phyloP scores from a whole-genome alignment of 2,797 vertebrate genomes.

The Triplophysa bombifrons region DNA sequence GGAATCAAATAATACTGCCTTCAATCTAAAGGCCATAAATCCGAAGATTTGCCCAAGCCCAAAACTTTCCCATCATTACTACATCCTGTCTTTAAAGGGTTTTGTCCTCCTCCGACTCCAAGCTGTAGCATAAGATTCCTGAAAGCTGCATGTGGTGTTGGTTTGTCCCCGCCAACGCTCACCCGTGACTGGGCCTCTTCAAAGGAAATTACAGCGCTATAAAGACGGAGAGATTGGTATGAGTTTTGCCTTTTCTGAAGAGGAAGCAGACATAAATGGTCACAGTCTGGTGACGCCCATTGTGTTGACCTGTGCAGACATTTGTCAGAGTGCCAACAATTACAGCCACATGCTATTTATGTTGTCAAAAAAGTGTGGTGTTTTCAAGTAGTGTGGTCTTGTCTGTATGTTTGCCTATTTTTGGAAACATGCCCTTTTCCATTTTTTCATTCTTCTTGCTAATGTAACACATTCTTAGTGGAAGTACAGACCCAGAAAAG shows the following conservation, averaged over 20 bases:
- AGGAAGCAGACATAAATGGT: slow-evolving; percentile 61
- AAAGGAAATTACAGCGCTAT: slow-evolving; percentile 59
- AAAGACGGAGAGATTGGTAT: slow-evolving; percentile 40
- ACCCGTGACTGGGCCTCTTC: slow-evolving; percentile 48
- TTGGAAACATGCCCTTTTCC: slow-evolving; percentile 2
- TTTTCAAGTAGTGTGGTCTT: slow-evolving; percentile 35
- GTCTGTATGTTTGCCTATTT: slow-evolving; percentile 32
- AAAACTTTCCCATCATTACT: slow-evolving; percentile 30
- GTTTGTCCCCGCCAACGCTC: slow-evolving; percentile 47
- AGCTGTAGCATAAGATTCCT: slow-evolving; percentile 51
- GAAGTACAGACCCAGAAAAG: too few species aligned
- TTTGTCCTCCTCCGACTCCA: slow-evolving; percentile 29
- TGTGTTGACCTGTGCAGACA: slow-evolving; percentile 40
- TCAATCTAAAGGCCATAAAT: too few species aligned
- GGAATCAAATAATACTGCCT: too few species aligned
- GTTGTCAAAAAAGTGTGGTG: slow-evolving; percentile 24
- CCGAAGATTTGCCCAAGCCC: not conserved
- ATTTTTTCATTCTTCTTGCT: not conserved
- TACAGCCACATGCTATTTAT: slow-evolving; percentile 35
- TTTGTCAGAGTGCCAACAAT: slow-evolving; percentile 24
- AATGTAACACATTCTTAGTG: too few species aligned
- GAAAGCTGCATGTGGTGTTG: slow-evolving; percentile 51
- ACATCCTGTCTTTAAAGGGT: slow-evolving; percentile 25
- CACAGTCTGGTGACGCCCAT: slow-evolving; percentile 35
- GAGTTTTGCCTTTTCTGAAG: slow-evolving; percentile 22